phyloP scores from a whole-genome alignment of 2,113 vertebrate genomes.

The Scartelaos histophorus region DNA sequence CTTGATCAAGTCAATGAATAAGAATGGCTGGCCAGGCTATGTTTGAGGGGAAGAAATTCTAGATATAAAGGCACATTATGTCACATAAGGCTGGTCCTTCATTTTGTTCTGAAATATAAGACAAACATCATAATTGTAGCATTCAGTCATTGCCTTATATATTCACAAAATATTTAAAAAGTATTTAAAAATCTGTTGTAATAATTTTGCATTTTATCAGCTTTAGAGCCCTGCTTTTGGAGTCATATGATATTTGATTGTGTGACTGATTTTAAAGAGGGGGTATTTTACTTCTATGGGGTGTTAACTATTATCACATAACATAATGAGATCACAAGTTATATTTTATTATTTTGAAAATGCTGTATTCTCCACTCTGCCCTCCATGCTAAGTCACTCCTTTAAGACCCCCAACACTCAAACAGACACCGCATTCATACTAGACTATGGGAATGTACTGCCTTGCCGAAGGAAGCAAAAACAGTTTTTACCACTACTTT shows the following conservation, averaged over 20 bases:
- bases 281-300: no score
- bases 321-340: no score
- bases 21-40: neutral
- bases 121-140: neutral
- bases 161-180: slow-evolving; percentile 10
- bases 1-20: neutral
- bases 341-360: no score
- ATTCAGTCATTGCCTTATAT: slow-evolving; percentile 9
- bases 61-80: slow-evolving; percentile 87
- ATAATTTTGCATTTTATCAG: neutral
- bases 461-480: no score
- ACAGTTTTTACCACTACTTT: no score
- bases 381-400: no score
- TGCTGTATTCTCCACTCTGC: no score
- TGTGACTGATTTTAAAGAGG: slow-evolving; percentile 2
- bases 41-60: slow-evolving; percentile 50
- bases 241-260: neutral
- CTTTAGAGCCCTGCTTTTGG: neutral
- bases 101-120: slow-evolving; percentile 29
- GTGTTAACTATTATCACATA: no score
- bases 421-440: no score
- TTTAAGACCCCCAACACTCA: no score
- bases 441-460: no score
- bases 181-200: slow-evolving; percentile 1
- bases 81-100: slow-evolving; percentile 83